Evolutionary conservation across 2,888 invertebrate genomes (phyloP), one percentile per base, ranked within the genome.

Genomic region (Coelopa pilipes): DNA sequence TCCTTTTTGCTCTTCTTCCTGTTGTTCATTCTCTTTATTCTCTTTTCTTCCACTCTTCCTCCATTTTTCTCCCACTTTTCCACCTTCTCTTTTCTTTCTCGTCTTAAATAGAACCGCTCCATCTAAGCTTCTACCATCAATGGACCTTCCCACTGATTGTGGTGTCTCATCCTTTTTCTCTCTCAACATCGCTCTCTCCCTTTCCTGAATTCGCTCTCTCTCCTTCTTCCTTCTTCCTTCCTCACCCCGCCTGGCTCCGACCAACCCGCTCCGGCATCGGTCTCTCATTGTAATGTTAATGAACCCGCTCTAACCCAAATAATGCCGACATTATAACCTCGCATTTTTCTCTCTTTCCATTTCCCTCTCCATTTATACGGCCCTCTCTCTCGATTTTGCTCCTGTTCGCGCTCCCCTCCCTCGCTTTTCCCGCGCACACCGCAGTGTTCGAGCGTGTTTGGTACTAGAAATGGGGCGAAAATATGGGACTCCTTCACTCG

Each of bases 391-490:
- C 50, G 24, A 50, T 50, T 21, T 49, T 68, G 21, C 55, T 68
- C 34, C 7, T n/a, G n/a, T n/a, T n/a, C n/a, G n/a, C n/a, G n/a
- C n/a, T n/a, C n/a, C n/a, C n/a, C n/a, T n/a, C n/a, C n/a, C n/a
- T n/a, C n/a, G n/a, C n/a, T n/a, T n/a, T n/a, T n/a, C n/a, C n/a
- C n/a, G n/a, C n/a, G n/a, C n/a, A n/a, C n/a, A n/a, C n/a, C n/a
- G n/a, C n/a, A n/a, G n/a, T n/a, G n/a, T n/a, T n/a, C n/a, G n/a
- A n/a, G n/a, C n/a, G n/a, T n/a, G n/a, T n/a, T n/a, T n/a, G n/a
- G n/a, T n/a, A n/a, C n/a, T n/a, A n/a, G n/a, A n/a, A 53, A 67
- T 67, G 50, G 67, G 1, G 50, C 50, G n/a, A 49, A 67, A 53
- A 53, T 21, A 67, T 53, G 24, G 15, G 17, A 63, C 17, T 55